phyloP scores from a whole-genome alignment of 2,113 vertebrate species.

The Mobula hypostoma region DNA sequence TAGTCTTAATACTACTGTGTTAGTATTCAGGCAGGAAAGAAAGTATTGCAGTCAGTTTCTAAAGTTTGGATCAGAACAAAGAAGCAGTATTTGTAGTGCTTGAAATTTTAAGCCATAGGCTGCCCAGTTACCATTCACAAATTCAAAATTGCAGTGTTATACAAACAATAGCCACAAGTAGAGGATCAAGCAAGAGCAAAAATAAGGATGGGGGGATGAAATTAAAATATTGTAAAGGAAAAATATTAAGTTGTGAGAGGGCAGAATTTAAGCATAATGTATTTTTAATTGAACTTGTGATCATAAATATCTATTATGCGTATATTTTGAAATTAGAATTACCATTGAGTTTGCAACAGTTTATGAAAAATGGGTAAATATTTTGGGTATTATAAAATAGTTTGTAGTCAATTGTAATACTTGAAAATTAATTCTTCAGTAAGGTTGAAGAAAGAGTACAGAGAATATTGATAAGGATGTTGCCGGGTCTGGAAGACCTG shows the following conservation, averaged over 20 bases:
- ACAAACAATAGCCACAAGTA: background rate
- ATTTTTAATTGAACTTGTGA: background rate
- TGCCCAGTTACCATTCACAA: too few species aligned
- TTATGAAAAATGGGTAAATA: background rate
- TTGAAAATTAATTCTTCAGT: background rate
- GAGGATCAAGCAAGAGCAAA: background rate
- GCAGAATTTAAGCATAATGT: background rate
- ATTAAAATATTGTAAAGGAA: background rate
- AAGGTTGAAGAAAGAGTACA: too few species aligned
- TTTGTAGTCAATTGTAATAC: background rate
- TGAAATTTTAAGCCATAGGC: background rate
- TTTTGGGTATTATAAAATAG: background rate
- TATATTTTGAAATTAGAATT: background rate
- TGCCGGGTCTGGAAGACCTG: too few species aligned
- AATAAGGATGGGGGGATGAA: background rate
- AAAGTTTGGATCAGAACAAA: background rate
- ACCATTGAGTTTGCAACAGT: background rate
- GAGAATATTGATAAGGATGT: too few species aligned
- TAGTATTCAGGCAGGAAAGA: background rate
- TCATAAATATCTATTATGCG: background rate
- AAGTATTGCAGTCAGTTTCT: background rate
- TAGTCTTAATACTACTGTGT: background rate
- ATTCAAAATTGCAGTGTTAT: background rate
- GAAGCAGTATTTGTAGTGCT: background rate
- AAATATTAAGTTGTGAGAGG: background rate